Percentiles rank a stretch among this genome's conserved stretches.
These are phyloP conservation scores for Octodonta nipae DNA, from an alignment of 2,888 invertebrate species.

Conservation along the genomic window DNA sequence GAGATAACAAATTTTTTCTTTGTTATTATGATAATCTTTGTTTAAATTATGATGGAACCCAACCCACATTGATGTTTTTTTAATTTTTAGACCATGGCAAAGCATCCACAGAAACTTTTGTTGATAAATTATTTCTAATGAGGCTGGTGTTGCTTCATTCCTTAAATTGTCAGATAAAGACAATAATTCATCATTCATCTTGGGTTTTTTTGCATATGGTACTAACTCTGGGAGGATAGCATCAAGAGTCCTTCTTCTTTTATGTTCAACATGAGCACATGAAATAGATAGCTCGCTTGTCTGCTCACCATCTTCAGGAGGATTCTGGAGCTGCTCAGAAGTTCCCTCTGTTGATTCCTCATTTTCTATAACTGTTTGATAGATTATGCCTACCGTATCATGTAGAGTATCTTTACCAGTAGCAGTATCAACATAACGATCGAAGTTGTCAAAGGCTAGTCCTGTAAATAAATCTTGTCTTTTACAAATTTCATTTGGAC, in stretches of 20 bases:
- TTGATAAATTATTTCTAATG: conserved; percentile 4
- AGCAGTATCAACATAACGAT: conserved; percentile 12
- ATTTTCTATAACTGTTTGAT: conserved; percentile 9
- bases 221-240: conserved; percentile 3
- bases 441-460: conserved; percentile 15
- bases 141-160: not conserved
- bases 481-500: conserved; percentile 9
- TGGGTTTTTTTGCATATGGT: conserved; percentile 6
- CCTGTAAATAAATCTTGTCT: conserved; percentile 6
- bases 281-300: not conserved
- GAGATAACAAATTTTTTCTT: conserved; percentile 21
- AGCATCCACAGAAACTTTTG: conserved; percentile 14
- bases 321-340: too few relatives aligned
- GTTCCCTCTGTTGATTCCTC: not conserved
- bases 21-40: conserved; percentile 11
- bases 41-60: conserved; percentile 20
- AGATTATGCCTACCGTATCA: conserved; percentile 13
- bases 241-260: conserved; percentile 6
- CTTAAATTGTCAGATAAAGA: not conserved
- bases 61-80: conserved; percentile 25
- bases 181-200: conserved; percentile 2
- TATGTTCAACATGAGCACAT: conserved; percentile 7
- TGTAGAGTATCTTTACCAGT: conserved; percentile 13
- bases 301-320: not conserved
- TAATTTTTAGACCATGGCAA: conserved; percentile 15